These are phyloP conservation scores for Catharus minimus DNA, from an alignment of 2,113 vertebrate genomes.

Conservation along the genomic window DNA sequence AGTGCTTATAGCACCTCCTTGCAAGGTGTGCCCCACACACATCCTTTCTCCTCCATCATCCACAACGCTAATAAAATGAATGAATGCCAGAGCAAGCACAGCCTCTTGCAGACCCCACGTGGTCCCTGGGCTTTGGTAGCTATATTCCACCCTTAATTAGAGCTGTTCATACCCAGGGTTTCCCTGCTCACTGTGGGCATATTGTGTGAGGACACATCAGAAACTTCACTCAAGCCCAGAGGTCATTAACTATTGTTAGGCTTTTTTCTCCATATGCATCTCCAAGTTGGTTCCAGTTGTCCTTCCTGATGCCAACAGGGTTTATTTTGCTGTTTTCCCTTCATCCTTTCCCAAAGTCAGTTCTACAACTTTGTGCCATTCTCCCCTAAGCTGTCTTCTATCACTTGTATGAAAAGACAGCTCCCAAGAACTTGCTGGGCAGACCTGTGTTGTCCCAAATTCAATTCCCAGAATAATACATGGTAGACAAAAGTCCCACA, in stretches of 20 bases:
- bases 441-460: background rate
- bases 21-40: background rate
- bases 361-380: background rate
- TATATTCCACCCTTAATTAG: background rate
- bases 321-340: background rate
- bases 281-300: background rate
- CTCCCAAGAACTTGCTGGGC: background rate
- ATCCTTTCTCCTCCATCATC: background rate
- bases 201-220: background rate
- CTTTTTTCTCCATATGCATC: background rate
- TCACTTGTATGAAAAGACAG: background rate
- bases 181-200: background rate
- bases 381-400: background rate
- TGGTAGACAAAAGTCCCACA: background rate
- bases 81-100: background rate
- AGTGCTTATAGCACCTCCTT: background rate
- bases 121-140: background rate
- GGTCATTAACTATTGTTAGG: background rate
- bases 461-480: background rate
- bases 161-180: background rate
- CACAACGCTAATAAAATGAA: background rate
- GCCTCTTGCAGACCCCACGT: accelerated
- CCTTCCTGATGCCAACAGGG: background rate
- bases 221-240: background rate
- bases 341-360: background rate